These are phyloP conservation scores for Mizuhopecten yessoensis DNA, from an alignment of 1,140 invertebrate species.

Conservation along the genomic window DNA sequence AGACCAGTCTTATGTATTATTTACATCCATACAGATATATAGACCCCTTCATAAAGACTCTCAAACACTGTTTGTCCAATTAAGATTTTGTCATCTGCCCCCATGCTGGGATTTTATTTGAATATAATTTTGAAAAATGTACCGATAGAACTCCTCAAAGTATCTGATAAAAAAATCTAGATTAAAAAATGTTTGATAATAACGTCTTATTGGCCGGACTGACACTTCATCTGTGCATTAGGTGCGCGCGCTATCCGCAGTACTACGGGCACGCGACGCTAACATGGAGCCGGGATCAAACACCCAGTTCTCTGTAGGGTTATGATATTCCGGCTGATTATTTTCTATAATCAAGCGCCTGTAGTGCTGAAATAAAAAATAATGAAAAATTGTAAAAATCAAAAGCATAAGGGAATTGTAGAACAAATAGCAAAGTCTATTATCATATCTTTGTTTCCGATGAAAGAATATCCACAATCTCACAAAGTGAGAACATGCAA, in stretches of 20 bases:
- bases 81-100: slow-evolving; percentile 27
- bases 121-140: slow-evolving; percentile 27
- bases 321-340: background rate
- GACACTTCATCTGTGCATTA: background rate
- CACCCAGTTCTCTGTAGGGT: background rate
- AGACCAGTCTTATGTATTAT: background rate
- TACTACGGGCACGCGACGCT: background rate
- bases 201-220: background rate
- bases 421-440: background rate
- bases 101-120: slow-evolving; percentile 15
- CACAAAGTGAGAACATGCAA: background rate
- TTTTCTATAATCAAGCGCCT: background rate
- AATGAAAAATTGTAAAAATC: slow-evolving; percentile 33
- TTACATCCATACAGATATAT: background rate
- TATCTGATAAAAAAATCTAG: background rate
- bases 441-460: background rate
- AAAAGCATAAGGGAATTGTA: slow-evolving; percentile 34
- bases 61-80: background rate
- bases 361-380: slow-evolving; percentile 21
- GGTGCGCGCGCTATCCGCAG: too few species aligned
- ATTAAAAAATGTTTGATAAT: slow-evolving; percentile 1
- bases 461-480: slow-evolving; percentile 27
- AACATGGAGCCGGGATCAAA: background rate
- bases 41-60: background rate
- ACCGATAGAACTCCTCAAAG: slow-evolving; percentile 32